Evolutionary conservation across 2,888 invertebrate species (phyloP), one percentile per base, ranked within the genome.

Genomic region (Drosophila bunnanda): DNA sequence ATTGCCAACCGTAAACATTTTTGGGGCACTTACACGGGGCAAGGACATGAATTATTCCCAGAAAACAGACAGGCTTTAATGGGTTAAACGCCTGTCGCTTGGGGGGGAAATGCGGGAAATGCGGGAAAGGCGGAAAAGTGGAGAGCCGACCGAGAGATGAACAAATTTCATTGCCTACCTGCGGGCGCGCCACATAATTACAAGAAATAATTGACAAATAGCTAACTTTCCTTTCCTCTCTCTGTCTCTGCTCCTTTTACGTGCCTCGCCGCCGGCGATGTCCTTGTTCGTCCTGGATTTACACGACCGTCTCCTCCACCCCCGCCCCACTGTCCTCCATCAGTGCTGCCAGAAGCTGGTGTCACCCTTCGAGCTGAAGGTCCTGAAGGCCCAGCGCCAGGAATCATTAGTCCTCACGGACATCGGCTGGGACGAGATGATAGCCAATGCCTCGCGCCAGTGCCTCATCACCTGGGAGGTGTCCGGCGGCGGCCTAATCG

Each of bases 391-490:
- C 89, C 83, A 92, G 52, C 91, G 91, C 30, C 92, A 92, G 76
- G 92, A 91, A 43, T 91, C 92, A 10, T 72, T 92, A 53, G 92
- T 92, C 2, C 81, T 92, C 41, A 92, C 92, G 32, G 92, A 92
- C 82, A 91, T 92, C 53, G 90, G 92, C 36, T 92, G 92, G 92
- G 88, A 90, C 20, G 91, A 92, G 57, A 34, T 76, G 64, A 85
- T 85, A 75, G 83, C 84, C 59, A 85, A 85, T 54, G 85, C 88
- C 56, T 85, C 84, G 52, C 81, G 88, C 32, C 92, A 92, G 75
- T 92, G 92, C 76, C 81, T 92, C 74, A 92, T 92, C 71, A 92
- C 92, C 58, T 92, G 92, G 92, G 92, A 92, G 78, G 92, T 92
- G 34, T 91, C 92, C 17, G 92, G 92, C 65, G 92, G 92, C 39